Base-by-base conservation (phyloP, 1,140 invertebrate species). In the Camponotus vicinus region DNA sequence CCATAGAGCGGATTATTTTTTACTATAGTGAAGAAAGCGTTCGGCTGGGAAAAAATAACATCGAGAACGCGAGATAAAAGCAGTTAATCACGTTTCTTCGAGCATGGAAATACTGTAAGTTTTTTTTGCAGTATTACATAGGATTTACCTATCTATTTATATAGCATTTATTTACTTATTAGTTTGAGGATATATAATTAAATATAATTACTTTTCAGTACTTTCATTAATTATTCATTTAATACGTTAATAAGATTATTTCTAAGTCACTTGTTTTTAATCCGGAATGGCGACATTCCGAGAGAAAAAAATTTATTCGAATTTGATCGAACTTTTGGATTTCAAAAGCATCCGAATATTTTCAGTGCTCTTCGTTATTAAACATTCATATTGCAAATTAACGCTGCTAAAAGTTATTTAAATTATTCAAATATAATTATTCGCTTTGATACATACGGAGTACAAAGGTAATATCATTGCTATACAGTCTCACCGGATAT, bases 1-100 rank as follows among this genome's bases (percentile, higher is more conserved):
- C 67, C 75, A 34, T 75, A 61, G 34, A 71, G 66, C 34, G 69
- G 76, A 89, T 86, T 89, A 86, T 89, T 82, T 82, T 89, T 86
- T 75, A 83, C 63, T 8, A 64, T 69, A 21, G 49, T 42, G 77
- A 83, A 89, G 88, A 71, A 89, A 89, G 57, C 70, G 52, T 85
- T 7, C 45, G 66, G 49, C 7, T 27, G 27, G 57, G 45, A 61
- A 83, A 69, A 73, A 75, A 45, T 75, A 63, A 45, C 15, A 57
- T 13, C 18, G 3, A 45, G 21, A 71, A 82, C 15, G 69, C 69
- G 27, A 61, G 52, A 63, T 75, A 49, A 75, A 75, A 21, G 40
- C 18, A 21, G 8, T 2, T 61, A 57, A 82, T 73, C 9, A 57
- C 11, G 3, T 3, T 61, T 61, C 27, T 37, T 61, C 55, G 27